phyloP scores from a whole-genome alignment of 2,797 vertebrate species.

The Hemitrygon akajei region DNA sequence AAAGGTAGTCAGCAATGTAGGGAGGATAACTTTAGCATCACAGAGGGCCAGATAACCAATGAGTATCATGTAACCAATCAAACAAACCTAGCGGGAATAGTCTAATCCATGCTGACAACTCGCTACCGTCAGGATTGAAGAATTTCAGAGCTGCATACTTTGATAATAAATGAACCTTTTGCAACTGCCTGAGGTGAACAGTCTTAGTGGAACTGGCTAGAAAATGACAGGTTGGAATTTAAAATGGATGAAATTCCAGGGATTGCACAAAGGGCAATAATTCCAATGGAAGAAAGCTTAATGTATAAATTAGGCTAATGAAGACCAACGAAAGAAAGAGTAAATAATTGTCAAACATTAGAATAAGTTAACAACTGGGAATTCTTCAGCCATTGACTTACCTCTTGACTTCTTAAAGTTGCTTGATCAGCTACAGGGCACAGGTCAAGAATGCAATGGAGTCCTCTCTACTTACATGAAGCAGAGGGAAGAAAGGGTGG shows the following conservation, averaged over 20 bases:
- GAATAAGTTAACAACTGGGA: neutral
- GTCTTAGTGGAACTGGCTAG: neutral
- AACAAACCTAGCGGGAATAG: neutral
- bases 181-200: neutral
- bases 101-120: neutral
- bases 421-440: neutral
- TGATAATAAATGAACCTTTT: too few relatives aligned
- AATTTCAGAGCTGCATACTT: too few relatives aligned
- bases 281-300: neutral
- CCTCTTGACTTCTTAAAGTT: neutral
- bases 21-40: neutral
- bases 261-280: neutral
- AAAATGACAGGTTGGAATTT: neutral
- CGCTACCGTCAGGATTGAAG: too few relatives aligned
- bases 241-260: too few relatives aligned
- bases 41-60: too few relatives aligned
- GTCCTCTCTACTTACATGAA: neutral
- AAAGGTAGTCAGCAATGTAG: neutral
- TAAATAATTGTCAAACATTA: neutral
- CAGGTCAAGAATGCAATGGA: neutral
- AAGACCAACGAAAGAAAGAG: neutral
- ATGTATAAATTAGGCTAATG: neutral
- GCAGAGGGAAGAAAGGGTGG: neutral
- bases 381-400: neutral
- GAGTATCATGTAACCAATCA: neutral